Evolutionary conservation across 1,140 invertebrate species (phyloP).

Genomic region (Aradophagus sp.): DNA sequence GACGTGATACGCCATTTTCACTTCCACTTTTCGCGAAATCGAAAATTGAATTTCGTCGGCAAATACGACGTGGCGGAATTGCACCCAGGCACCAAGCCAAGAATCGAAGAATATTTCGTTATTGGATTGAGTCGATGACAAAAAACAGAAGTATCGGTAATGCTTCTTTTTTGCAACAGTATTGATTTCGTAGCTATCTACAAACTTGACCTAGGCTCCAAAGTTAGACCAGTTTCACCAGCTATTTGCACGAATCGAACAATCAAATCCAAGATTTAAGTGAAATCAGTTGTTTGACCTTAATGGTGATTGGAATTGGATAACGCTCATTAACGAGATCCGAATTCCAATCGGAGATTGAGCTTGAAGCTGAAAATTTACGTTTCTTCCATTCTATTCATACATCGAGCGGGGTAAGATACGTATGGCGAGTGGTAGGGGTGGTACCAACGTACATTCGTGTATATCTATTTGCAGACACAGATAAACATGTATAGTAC

Average conservation of each 20-base stretch:
- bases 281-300: no score
- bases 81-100: slow-evolving; percentile 22
- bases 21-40: slow-evolving; percentile 57
- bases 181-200: no score
- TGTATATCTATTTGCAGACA: slow-evolving; percentile 66
- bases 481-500: slow-evolving; percentile 65
- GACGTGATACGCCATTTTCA: slow-evolving; percentile 52
- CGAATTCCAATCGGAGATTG: slow-evolving; percentile 6
- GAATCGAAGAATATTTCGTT: slow-evolving; percentile 37
- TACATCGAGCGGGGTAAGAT: slow-evolving; percentile 63
- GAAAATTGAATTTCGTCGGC: slow-evolving; percentile 54
- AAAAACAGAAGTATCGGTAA: slow-evolving; percentile 29
- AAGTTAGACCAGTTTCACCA: no score
- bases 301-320: no score
- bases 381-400: no score
- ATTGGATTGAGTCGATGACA: slow-evolving; percentile 42
- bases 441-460: slow-evolving; percentile 57
- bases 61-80: slow-evolving; percentile 41
- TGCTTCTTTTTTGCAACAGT: no score
- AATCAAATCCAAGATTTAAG: no score
- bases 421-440: slow-evolving; percentile 56
- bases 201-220: no score
- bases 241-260: no score
- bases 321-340: no score
- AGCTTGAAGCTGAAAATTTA: no score